Evolutionary conservation across 1,140 invertebrate species (phyloP).

Genomic region (Adelges cooleyi): DNA sequence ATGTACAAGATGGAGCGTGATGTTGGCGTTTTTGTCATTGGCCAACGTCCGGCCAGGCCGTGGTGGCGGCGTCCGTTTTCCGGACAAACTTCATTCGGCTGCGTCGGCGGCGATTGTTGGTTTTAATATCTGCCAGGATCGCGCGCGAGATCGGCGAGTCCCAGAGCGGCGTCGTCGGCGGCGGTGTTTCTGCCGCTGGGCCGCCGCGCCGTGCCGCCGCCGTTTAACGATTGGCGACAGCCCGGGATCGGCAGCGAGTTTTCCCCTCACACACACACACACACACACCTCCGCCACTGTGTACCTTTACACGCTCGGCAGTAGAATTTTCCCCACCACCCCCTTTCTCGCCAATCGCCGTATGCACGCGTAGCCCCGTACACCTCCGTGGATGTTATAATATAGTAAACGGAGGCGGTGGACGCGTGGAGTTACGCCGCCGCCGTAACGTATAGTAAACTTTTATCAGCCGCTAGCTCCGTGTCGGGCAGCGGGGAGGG

Average conservation of each 20-base stretch:
- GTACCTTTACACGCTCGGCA: no score
- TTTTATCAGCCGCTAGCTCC: constrained; percentile 18
- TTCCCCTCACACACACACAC: neutral
- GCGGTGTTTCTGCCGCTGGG: neutral
- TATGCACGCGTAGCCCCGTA: neutral
- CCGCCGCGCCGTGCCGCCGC: neutral
- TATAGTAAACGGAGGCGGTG: neutral
- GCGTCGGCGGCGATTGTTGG: no score
- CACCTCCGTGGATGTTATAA: constrained; percentile 5
- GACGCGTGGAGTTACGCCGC: neutral
- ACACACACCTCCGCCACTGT: neutral
- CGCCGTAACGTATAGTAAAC: constrained; percentile 9
- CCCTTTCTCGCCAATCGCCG: no score
- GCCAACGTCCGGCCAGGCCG: no score
- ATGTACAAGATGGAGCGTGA: no score
- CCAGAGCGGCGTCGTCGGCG: neutral
- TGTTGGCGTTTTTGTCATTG: no score
- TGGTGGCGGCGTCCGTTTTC: no score
- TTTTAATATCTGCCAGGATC: no score
- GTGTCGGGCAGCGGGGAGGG: neutral
- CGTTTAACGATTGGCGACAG: constrained; percentile 29
- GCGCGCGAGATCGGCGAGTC: no score
- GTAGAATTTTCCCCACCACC: no score
- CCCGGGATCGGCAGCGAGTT: constrained; percentile 26
- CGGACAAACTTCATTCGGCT: no score